Percentiles rank a stretch among this genome's conserved stretches.
Evolutionary conservation across 2,888 invertebrate genomes (phyloP).

Genomic region (Eucriotettix oculatus): DNA sequence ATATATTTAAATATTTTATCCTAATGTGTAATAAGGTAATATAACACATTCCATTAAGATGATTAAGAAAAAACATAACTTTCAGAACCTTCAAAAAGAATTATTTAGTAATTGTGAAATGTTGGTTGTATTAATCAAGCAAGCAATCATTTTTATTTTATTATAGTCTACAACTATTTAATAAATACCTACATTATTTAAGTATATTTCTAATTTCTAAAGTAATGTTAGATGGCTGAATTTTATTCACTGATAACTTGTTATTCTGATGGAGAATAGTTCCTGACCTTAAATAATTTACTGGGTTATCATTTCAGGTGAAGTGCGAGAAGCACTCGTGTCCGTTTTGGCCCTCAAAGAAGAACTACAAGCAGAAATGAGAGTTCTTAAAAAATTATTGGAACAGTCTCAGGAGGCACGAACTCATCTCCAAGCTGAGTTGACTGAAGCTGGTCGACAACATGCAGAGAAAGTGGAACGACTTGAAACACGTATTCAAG

Average conservation of each 20-base stretch:
- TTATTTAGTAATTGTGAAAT: no score
- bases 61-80: no score
- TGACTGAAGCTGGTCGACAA: slow-evolving; percentile 24
- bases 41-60: no score
- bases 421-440: slow-evolving; percentile 35
- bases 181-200: no score
- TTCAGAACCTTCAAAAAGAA: no score
- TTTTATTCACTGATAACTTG: neutral
- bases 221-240: no score
- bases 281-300: neutral
- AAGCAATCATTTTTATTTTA: no score
- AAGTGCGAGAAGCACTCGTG: slow-evolving; percentile 11
- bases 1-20: no score
- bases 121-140: no score
- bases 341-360: slow-evolving; percentile 12
- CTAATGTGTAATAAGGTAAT: no score
- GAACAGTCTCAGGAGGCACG: slow-evolving; percentile 32
- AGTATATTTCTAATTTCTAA: no score
- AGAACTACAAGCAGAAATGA: slow-evolving; percentile 13
- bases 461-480: slow-evolving; percentile 21
- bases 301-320: slow-evolving; percentile 1
- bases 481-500: slow-evolving; percentile 33
- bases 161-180: no score
- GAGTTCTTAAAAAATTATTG: slow-evolving; percentile 18
- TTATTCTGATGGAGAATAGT: neutral